Evolutionary conservation across 2,797 vertebrate species (phyloP).

Genomic region (Amblyopsis hoosieri): DNA sequence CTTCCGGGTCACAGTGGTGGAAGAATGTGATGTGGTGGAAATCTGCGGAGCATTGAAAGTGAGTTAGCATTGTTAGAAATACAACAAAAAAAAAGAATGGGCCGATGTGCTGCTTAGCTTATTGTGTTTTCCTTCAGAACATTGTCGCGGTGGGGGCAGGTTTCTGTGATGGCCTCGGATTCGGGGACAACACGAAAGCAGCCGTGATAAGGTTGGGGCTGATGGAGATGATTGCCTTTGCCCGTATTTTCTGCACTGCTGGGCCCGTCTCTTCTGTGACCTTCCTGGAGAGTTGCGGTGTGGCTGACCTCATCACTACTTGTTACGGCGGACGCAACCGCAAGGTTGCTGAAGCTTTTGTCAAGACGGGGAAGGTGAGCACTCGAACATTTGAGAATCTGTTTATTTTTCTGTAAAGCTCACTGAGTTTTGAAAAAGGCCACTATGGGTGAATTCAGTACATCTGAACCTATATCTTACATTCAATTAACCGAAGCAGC

Average conservation of each 20-base stretch:
- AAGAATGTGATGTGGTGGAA: slow-evolving; percentile 93
- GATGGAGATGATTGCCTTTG: slow-evolving; percentile 96
- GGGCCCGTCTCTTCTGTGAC: slow-evolving; percentile 82
- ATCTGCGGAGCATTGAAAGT: slow-evolving; percentile 98
- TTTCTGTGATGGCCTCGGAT: slow-evolving; percentile 96
- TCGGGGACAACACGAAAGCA: slow-evolving; percentile 95
- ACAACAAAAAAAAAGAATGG: too few relatives aligned
- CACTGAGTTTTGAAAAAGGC: not conserved
- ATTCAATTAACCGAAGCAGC: too few relatives aligned
- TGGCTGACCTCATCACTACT: slow-evolving; percentile 96
- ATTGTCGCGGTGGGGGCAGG: slow-evolving; percentile 93
- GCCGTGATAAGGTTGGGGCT: slow-evolving; percentile 94
- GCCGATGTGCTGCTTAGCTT: not conserved
- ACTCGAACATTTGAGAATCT: not conserved
- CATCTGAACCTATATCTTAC: too few relatives aligned
- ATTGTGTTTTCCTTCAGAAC: slow-evolving; percentile 76
- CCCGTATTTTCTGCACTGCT: slow-evolving; percentile 89
- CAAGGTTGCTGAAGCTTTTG: slow-evolving; percentile 93
- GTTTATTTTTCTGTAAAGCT: not conserved
- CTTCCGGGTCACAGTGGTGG: slow-evolving; percentile 91
- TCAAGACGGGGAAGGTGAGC: slow-evolving; percentile 82
- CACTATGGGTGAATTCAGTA: not conserved
- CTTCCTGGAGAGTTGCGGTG: slow-evolving; percentile 95
- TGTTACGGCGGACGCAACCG: slow-evolving; percentile 96
- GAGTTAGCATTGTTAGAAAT: slow-evolving; percentile 13